Percentiles rank a stretch among this genome's conserved stretches.
These are phyloP conservation scores for Arothron firmamentum DNA, from an alignment of 2,113 vertebrate species.

Conservation along the genomic window DNA sequence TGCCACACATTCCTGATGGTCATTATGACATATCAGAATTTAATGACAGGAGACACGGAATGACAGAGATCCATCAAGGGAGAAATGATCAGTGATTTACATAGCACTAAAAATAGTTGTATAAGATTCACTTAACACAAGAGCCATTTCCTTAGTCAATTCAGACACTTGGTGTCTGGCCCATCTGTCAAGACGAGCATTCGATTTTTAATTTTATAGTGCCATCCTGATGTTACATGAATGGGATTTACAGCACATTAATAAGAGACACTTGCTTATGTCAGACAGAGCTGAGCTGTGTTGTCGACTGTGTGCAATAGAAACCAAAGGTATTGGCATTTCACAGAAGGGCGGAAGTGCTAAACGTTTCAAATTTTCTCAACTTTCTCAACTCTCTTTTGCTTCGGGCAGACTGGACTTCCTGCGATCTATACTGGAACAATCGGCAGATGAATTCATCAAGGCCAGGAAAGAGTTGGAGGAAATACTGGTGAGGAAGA, in stretches of 20 bases:
- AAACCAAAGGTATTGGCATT: slow-evolving; percentile 1
- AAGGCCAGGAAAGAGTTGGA: slow-evolving; percentile 72
- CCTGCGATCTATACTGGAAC: slow-evolving; percentile 71
- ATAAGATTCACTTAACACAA: slow-evolving; percentile 79
- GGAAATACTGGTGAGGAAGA: slow-evolving; percentile 69
- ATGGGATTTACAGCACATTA: slow-evolving; percentile 51
- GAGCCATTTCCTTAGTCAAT: slow-evolving; percentile 76
- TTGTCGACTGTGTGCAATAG: slow-evolving; percentile 8
- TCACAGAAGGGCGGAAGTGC: not conserved
- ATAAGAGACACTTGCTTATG: slow-evolving; percentile 46
- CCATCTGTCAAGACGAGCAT: slow-evolving; percentile 75
- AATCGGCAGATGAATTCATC: slow-evolving; percentile 70
- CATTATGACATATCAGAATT: slow-evolving; percentile 78
- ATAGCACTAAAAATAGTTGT: slow-evolving; percentile 84
- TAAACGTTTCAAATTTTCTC: not conserved
- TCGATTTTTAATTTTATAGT: slow-evolving; percentile 74
- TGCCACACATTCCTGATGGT: slow-evolving; percentile 70
- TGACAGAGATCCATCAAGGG: slow-evolving; percentile 68
- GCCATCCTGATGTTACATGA: slow-evolving; percentile 54
- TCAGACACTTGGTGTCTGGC: slow-evolving; percentile 70
- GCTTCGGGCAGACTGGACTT: slow-evolving; percentile 69
- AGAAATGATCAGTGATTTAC: slow-evolving; percentile 78
- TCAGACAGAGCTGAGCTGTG: slow-evolving; percentile 16
- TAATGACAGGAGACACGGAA: slow-evolving; percentile 79
- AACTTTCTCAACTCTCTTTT: slow-evolving; percentile 3